A percentile compares a stretch with the other conserved stretches of the same genome.
Conservation (phyloP, 1,140 invertebrate genomes). For the Drosophila eugracilis region DNA sequence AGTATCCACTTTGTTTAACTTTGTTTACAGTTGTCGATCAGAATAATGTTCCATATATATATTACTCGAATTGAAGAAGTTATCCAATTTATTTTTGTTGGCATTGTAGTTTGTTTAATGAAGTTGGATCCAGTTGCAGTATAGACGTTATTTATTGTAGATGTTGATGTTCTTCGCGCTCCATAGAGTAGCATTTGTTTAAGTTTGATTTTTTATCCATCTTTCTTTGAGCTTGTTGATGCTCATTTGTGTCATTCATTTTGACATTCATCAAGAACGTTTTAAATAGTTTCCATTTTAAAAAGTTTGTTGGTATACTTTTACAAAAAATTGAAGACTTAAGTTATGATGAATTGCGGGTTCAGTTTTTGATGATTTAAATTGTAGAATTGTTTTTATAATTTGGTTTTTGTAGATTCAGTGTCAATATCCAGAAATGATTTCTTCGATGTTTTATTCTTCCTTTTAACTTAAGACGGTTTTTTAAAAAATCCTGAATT, state of each 20-base stretch:
- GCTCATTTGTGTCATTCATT: no score
- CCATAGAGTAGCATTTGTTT: neutral
- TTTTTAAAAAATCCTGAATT: neutral
- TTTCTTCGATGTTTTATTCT: neutral
- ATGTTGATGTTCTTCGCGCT: neutral
- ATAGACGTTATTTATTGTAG: neutral
- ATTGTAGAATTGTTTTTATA: neutral
- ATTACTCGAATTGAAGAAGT: no score
- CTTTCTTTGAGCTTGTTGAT: neutral
- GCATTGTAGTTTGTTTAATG: neutral
- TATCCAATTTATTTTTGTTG: neutral
- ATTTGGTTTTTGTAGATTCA: slow-evolving; percentile 3
- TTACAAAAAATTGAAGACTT: neutral
- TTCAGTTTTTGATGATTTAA: neutral
- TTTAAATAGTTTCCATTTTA: no score
- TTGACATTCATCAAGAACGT: no score
- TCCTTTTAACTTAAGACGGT: neutral
- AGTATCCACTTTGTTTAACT: neutral
- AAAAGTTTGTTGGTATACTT: neutral
- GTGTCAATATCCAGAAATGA: neutral
- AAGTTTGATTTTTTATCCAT: neutral
- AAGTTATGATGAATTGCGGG: neutral
- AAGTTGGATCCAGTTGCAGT: neutral
- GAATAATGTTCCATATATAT: neutral
- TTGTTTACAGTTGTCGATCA: neutral